phyloP scores from a whole-genome alignment of 1,140 invertebrate species.

The Zaprionus vittiger region DNA sequence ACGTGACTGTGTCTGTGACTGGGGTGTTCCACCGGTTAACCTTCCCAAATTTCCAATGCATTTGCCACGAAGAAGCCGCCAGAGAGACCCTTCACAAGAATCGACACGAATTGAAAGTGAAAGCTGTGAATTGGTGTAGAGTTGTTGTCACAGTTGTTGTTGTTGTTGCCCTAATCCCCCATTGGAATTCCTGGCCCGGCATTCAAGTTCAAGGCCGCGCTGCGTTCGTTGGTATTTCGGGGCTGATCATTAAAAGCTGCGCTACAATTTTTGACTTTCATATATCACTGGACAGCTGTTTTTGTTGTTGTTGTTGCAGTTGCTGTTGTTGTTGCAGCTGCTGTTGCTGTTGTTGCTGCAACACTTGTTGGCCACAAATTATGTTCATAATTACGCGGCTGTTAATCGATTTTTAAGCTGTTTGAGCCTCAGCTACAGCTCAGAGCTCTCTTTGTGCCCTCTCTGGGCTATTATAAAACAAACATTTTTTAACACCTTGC shows the following conservation, averaged over 20 bases:
- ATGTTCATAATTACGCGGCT: constrained; percentile 71
- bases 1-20: constrained; percentile 38
- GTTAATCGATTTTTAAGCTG: constrained; percentile 82
- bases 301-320: constrained; percentile 59
- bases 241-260: constrained; percentile 14
- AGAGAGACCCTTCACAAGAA: constrained; percentile 62
- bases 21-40: constrained; percentile 62
- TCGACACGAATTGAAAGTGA: constrained; percentile 53
- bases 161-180: constrained; percentile 29
- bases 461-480: constrained; percentile 74
- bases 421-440: constrained; percentile 25
- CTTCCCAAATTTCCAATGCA: constrained; percentile 61
- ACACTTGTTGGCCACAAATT: constrained; percentile 70
- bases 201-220: constrained; percentile 72
- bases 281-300: constrained; percentile 43
- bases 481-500: constrained; percentile 77
- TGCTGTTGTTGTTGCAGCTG: background rate
- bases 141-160: background rate
- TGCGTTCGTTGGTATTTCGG: constrained; percentile 64
- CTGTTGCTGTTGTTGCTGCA: constrained; percentile 67
- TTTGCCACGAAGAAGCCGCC: constrained; percentile 23
- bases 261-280: constrained; percentile 42
- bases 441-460: background rate
- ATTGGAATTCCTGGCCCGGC: constrained; percentile 28
- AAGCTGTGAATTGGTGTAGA: constrained; percentile 28